phyloP scores from a whole-genome alignment of 2,888 invertebrate genomes.

The Rugalucina vietnamica region DNA sequence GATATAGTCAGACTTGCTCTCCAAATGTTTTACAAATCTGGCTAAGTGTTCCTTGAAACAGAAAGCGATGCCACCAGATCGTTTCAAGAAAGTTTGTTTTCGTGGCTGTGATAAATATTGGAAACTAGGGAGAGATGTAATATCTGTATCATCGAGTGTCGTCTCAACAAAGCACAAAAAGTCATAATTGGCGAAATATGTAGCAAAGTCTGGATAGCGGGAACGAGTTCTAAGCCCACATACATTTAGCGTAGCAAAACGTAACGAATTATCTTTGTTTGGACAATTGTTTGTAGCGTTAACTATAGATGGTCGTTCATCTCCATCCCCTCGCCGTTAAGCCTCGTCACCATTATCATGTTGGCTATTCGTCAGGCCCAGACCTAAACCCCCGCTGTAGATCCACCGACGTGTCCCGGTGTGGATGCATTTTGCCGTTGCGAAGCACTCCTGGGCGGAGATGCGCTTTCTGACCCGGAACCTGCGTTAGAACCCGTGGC shows the following conservation, averaged over 20 bases:
- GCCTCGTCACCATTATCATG: neutral
- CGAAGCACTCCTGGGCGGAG: neutral
- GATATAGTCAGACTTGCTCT: neutral
- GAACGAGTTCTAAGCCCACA: neutral
- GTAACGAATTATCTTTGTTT: neutral
- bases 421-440: neutral
- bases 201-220: neutral
- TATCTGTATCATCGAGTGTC: neutral
- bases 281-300: neutral
- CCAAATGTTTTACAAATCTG: neutral
- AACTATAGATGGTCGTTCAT: neutral
- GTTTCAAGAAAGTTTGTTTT: neutral
- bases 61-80: neutral
- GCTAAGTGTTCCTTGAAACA: neutral
- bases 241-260: neutral
- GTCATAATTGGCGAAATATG: neutral
- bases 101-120: neutral
- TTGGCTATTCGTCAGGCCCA: neutral
- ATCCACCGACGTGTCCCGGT: neutral
- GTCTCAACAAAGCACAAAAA: neutral
- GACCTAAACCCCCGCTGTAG: neutral
- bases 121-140: neutral
- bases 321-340: neutral
- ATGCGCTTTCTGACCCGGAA: neutral
- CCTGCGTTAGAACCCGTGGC: neutral